Evolutionary conservation across 2,888 invertebrate genomes (phyloP).

Genomic region (Apocheima hispidaria): DNA sequence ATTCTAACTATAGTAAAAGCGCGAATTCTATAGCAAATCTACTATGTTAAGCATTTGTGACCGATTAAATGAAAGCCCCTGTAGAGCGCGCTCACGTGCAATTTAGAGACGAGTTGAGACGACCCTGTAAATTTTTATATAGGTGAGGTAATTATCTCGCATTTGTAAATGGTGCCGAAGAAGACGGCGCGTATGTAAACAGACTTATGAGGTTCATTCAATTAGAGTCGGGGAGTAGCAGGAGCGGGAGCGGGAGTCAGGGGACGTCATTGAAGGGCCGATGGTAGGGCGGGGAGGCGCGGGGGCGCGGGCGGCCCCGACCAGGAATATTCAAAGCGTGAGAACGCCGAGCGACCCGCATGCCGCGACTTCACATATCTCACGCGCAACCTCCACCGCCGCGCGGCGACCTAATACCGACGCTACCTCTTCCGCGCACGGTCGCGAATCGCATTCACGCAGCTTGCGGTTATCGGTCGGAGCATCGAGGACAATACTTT

Average conservation of each 20-base stretch:
- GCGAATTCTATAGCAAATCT: slow-evolving; percentile 29
- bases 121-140: slow-evolving; percentile 7
- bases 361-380: slow-evolving; percentile 85
- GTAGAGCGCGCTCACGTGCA: slow-evolving; percentile 22
- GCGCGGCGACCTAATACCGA: slow-evolving; percentile 55
- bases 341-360: slow-evolving; percentile 85
- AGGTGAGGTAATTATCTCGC: slow-evolving; percentile 23
- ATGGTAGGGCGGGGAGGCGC: slow-evolving; percentile 57
- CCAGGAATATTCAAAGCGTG: slow-evolving; percentile 86
- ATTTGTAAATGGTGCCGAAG: slow-evolving; percentile 49
- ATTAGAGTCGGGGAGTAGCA: slow-evolving; percentile 68
- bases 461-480: slow-evolving; percentile 78
- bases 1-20: slow-evolving; percentile 42
- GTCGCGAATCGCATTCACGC: slow-evolving; percentile 56
- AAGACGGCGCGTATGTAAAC: slow-evolving; percentile 69
- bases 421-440: slow-evolving; percentile 61
- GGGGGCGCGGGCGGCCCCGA: slow-evolving; percentile 61
- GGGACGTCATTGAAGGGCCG: slow-evolving; percentile 81
- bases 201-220: slow-evolving; percentile 78
- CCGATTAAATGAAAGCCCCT: slow-evolving; percentile 19
- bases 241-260: slow-evolving; percentile 79
- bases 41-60: slow-evolving; percentile 25
- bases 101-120: slow-evolving; percentile 34
- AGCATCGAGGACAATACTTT: slow-evolving; percentile 86
- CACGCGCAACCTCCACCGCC: slow-evolving; percentile 81